Evolutionary conservation across 2,113 vertebrate species (phyloP).

Genomic region (Tachysurus fulvidraco): DNA sequence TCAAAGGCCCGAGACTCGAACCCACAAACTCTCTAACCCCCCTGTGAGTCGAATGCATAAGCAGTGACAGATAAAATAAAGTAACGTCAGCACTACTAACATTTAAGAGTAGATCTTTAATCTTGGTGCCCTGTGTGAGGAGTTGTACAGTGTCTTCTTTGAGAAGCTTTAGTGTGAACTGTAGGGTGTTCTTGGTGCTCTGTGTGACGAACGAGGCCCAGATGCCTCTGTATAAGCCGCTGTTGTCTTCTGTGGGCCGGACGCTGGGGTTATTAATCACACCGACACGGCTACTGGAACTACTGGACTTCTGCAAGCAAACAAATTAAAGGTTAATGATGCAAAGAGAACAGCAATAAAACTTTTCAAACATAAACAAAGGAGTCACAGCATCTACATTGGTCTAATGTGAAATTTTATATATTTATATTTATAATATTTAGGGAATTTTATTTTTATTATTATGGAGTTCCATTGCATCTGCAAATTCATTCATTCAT

Average conservation of each 20-base stretch:
- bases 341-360: constrained; percentile 35
- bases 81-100: constrained; percentile 67
- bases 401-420: not conserved
- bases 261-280: constrained; percentile 87
- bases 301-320: constrained; percentile 80
- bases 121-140: constrained; percentile 82
- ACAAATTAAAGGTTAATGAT: constrained; percentile 33
- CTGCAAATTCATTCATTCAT: not conserved
- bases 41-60: not conserved
- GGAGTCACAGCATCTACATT: not conserved
- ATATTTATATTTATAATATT: too few species aligned
- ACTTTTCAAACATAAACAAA: not conserved
- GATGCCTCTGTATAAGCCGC: constrained; percentile 83
- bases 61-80: not conserved
- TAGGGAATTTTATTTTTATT: not conserved
- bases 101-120: constrained; percentile 78
- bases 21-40: not conserved
- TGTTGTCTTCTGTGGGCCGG: constrained; percentile 86
- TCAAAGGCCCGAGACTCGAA: too few species aligned
- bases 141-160: constrained; percentile 82
- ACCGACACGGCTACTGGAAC: constrained; percentile 80
- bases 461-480: not conserved
- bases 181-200: constrained; percentile 76
- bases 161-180: constrained; percentile 81
- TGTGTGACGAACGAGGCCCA: constrained; percentile 89